phyloP scores from a whole-genome alignment of 1,140 invertebrate species.

The Leptonema lineaticorne region DNA sequence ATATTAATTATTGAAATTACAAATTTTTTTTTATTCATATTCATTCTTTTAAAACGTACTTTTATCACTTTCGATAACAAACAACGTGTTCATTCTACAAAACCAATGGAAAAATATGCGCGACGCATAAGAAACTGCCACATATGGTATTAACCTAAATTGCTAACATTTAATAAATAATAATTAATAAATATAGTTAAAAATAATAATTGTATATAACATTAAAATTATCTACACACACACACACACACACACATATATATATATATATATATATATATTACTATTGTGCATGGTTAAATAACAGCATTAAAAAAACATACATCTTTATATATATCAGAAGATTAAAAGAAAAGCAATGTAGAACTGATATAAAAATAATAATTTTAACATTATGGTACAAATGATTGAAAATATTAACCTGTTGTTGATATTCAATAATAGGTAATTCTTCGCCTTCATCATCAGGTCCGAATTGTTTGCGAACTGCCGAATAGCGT shows the following conservation, averaged over 20 bases:
- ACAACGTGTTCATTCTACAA: conserved; percentile 51
- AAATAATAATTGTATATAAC: too few relatives aligned
- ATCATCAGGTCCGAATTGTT: conserved; percentile 72
- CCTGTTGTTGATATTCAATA: conserved; percentile 82
- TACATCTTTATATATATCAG: too few relatives aligned
- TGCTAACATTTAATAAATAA: conserved; percentile 61
- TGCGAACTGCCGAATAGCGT: conserved; percentile 76
- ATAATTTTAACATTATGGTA: background rate
- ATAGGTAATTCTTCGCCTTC: conserved; percentile 68
- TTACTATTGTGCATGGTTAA: too few relatives aligned
- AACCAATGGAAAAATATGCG: conserved; percentile 68
- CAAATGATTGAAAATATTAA: conserved; percentile 38
- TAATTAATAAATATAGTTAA: background rate
- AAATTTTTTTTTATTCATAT: background rate
- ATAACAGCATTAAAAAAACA: too few relatives aligned
- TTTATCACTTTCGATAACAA: conserved; percentile 56
- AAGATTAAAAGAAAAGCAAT: too few relatives aligned
- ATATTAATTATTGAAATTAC: too few relatives aligned
- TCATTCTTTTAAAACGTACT: background rate
- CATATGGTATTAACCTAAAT: conserved; percentile 78
- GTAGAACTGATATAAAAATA: too few relatives aligned
- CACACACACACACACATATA: too few relatives aligned
- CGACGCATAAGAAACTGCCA: conserved; percentile 72
- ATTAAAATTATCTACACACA: too few relatives aligned
- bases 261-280: too few relatives aligned